phyloP scores from a whole-genome alignment of 2,888 invertebrate genomes.

The Camptogramma bilineatum region DNA sequence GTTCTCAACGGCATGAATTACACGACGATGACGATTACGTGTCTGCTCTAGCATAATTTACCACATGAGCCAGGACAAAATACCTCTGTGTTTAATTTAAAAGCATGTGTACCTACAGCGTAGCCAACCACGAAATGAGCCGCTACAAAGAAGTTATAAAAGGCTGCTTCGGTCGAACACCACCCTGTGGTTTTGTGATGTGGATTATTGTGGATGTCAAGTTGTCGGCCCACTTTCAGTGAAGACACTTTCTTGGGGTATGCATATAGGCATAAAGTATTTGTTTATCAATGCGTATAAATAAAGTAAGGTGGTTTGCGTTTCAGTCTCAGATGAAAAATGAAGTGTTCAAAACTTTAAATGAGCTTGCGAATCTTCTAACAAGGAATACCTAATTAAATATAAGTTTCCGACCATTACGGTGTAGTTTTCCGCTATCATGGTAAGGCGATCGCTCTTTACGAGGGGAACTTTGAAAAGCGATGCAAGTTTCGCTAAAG shows the following conservation, averaged over 20 bases:
- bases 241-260: background rate
- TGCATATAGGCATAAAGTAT: background rate
- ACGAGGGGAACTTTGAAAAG: slow-evolving; percentile 55
- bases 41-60: slow-evolving; percentile 12
- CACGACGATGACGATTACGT: background rate
- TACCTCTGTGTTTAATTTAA: slow-evolving; percentile 10
- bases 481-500: slow-evolving; percentile 57
- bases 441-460: slow-evolving; percentile 51
- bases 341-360: background rate
- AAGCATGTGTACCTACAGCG: slow-evolving; percentile 8
- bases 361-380: slow-evolving; percentile 4
- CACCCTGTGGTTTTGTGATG: slow-evolving; percentile 1
- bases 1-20: slow-evolving; percentile 7
- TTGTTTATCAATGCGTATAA: background rate
- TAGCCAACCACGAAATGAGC: slow-evolving; percentile 7
- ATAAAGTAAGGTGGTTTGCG: background rate
- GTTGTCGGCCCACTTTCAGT: slow-evolving; percentile 1
- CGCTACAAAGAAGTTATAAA: slow-evolving; percentile 14
- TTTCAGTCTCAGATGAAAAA: background rate
- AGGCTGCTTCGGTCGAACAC: slow-evolving; percentile 2
- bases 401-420: slow-evolving; percentile 28
- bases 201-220: background rate
- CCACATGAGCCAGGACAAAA: slow-evolving; percentile 12
- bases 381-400: slow-evolving; percentile 30
- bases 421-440: slow-evolving; percentile 47